Evolutionary conservation across 2,797 vertebrate species (phyloP).

Genomic region (Channa striata): DNA sequence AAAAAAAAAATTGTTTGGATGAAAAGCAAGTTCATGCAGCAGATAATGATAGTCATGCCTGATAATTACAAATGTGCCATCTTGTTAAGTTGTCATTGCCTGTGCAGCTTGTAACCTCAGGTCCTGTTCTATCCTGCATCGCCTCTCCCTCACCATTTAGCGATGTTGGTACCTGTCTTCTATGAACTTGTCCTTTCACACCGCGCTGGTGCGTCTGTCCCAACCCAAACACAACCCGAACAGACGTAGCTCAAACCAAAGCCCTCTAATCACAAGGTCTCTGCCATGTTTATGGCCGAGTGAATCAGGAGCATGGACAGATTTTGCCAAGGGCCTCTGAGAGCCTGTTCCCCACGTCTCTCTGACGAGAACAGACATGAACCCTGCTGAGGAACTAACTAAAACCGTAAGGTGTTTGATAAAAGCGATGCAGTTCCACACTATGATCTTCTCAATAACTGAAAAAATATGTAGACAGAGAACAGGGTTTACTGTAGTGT

Average conservation of each 20-base stretch:
- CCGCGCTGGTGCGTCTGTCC: slow-evolving; percentile 43
- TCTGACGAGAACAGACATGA: slow-evolving; percentile 77
- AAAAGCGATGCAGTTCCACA: slow-evolving; percentile 40
- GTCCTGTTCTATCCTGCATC: slow-evolving; percentile 70
- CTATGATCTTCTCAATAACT: slow-evolving; percentile 49
- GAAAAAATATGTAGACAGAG: slow-evolving; percentile 40
- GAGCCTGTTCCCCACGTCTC: slow-evolving; percentile 72
- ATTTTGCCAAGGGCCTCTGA: slow-evolving; percentile 78
- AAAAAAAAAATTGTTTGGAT: slow-evolving; percentile 58
- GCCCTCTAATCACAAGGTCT: slow-evolving; percentile 80
- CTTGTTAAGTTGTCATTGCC: slow-evolving; percentile 83
- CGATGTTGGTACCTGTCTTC: slow-evolving; percentile 62
- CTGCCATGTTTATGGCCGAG: slow-evolving; percentile 74
- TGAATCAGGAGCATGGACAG: slow-evolving; percentile 79
- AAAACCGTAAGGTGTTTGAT: slow-evolving; percentile 48
- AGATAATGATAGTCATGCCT: slow-evolving; percentile 81
- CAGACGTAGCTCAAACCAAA: slow-evolving; percentile 49
- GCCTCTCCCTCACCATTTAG: slow-evolving; percentile 45
- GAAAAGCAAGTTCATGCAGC: slow-evolving; percentile 70
- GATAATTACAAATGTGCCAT: slow-evolving; percentile 84
- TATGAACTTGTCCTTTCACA: slow-evolving; percentile 67
- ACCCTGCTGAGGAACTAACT: slow-evolving; percentile 68
- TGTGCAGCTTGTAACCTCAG: slow-evolving; percentile 65
- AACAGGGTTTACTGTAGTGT: slow-evolving; percentile 3
- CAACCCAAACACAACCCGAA: slow-evolving; percentile 59